A percentile compares a stretch with the other conserved stretches of the same genome.
Evolutionary conservation across 2,888 invertebrate species (phyloP).

Genomic region (Drepanosiphum platanoidis): DNA sequence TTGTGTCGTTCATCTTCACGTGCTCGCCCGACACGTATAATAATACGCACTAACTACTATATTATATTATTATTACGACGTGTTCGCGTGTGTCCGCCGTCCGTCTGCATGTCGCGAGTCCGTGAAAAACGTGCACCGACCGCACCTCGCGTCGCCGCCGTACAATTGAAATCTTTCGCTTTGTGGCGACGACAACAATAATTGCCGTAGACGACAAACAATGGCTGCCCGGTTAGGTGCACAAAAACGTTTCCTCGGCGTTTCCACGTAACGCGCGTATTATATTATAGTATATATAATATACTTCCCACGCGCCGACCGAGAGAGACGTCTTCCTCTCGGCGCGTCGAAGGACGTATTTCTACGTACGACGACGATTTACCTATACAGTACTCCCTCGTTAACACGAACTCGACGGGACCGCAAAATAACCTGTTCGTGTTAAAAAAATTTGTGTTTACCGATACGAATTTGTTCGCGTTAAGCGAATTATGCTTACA

Average conservation of each 20-base stretch:
- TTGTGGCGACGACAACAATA: conserved; percentile 52
- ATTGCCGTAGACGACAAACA: conserved; percentile 37
- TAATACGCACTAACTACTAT: neutral
- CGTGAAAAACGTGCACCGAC: conserved; percentile 41
- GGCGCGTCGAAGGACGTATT: no score
- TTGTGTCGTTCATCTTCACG: conserved; percentile 31
- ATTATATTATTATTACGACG: conserved; percentile 36
- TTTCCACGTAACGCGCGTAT: neutral
- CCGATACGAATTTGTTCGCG: no score
- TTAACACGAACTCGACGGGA: no score
- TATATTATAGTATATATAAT: neutral
- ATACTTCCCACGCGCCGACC: conserved; percentile 35
- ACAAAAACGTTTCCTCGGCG: conserved; percentile 28
- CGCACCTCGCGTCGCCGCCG: neutral
- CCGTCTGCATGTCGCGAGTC: neutral
- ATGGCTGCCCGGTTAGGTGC: conserved; percentile 47
- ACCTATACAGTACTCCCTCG: no score
- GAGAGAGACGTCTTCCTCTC: conserved; percentile 6
- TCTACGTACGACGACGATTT: no score
- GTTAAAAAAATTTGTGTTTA: no score
- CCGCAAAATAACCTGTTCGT: no score
- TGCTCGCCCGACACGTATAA: neutral
- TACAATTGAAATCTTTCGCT: conserved; percentile 53
- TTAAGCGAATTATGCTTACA: no score
- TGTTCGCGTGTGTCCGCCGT: neutral